A percentile compares a stretch with the other conserved stretches of the same genome.
Evolutionary conservation across 2,113 vertebrate genomes (phyloP).

Genomic region (Struthio camelus): DNA sequence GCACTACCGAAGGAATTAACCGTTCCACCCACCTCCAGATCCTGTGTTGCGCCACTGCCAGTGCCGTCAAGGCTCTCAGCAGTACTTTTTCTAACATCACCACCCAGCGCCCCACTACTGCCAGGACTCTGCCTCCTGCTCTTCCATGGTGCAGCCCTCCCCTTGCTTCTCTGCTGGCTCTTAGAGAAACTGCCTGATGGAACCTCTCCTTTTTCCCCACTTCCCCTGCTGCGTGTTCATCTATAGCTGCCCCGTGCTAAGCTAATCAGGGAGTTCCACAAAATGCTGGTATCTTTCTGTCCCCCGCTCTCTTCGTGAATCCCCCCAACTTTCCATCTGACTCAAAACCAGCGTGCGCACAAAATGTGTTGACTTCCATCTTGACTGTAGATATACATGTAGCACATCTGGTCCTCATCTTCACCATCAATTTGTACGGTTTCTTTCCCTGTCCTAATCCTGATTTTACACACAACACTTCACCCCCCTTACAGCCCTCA

Average conservation of each 20-base stretch:
- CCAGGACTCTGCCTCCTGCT: no score
- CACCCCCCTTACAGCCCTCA: fast-evolving
- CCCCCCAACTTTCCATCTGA: neutral
- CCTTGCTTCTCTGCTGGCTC: neutral
- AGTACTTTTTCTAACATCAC: no score
- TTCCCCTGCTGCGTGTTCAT: neutral
- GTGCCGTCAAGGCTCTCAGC: neutral
- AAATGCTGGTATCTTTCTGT: neutral
- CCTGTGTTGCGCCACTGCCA: neutral
- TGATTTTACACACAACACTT: neutral
- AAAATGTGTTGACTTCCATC: neutral
- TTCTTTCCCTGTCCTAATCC: neutral
- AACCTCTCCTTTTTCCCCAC: neutral
- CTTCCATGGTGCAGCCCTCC: neutral
- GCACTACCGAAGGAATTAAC: neutral
- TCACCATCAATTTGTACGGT: neutral
- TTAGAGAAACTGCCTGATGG: neutral
- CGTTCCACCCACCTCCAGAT: neutral
- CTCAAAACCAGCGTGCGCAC: neutral
- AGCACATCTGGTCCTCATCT: neutral
- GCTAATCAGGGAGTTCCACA: neutral
- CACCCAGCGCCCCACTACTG: no score
- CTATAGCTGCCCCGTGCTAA: neutral
- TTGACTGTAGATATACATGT: neutral
- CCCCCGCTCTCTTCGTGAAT: neutral